Percentiles rank a stretch among this genome's conserved stretches.
Evolutionary conservation across 2,797 vertebrate species (phyloP).

Genomic region (Hephaestus fuliginosus): DNA sequence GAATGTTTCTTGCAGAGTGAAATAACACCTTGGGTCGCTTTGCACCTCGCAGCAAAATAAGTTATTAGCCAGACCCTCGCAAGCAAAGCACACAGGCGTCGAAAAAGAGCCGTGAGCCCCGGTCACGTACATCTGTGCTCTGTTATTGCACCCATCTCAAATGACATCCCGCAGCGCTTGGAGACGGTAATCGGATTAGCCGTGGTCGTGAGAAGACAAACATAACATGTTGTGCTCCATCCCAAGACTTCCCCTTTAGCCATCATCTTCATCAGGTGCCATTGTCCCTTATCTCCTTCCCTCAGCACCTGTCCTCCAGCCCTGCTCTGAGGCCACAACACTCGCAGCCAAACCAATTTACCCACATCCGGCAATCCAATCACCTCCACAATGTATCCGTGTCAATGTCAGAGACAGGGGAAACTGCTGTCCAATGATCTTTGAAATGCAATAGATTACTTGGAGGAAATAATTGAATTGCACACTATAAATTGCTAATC

Average conservation of each 20-base stretch:
- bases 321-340: constrained; percentile 54
- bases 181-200: constrained; percentile 72
- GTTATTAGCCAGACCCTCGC: constrained; percentile 12
- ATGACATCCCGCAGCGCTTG: constrained; percentile 53
- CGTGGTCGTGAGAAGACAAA: constrained; percentile 64
- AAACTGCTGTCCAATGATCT: constrained; percentile 69
- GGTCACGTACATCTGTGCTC: constrained; percentile 33
- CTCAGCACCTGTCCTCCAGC: constrained; percentile 64
- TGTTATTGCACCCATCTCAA: constrained; percentile 58
- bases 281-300: constrained; percentile 70
- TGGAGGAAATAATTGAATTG: constrained; percentile 65
- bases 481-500: constrained; percentile 48
- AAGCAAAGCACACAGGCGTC: constrained; percentile 36
- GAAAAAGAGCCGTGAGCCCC: constrained; percentile 35
- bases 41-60: constrained; percentile 34
- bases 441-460: constrained; percentile 61
- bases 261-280: constrained; percentile 68
- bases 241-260: constrained; percentile 60
- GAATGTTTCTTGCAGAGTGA: constrained; percentile 17
- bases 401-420: constrained; percentile 67
- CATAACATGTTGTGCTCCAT: constrained; percentile 64
- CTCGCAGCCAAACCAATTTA: constrained; percentile 71
- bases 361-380: constrained; percentile 75
- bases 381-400: constrained; percentile 72
- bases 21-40: constrained; percentile 5